phyloP scores from a whole-genome alignment of 37 sponge, comb jelly and placozoan genomes.

The Hormiphora californensis region DNA sequence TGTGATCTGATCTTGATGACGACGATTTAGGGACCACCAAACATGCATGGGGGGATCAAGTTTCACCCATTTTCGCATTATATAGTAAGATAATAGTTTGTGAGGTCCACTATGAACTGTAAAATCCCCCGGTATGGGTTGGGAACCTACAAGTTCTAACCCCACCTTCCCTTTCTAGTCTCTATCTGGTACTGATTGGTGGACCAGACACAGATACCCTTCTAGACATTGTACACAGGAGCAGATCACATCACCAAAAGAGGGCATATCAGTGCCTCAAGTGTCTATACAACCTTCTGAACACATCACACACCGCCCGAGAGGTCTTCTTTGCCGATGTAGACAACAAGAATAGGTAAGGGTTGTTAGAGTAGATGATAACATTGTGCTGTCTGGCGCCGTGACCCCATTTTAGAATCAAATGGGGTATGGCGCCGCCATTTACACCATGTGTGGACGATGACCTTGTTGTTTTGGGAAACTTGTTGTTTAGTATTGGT shows the following conservation, averaged over 20 bases:
- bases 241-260: slow-evolving; percentile 43
- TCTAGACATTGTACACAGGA: slow-evolving; percentile 27
- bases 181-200: slow-evolving; percentile 32
- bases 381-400: not conserved
- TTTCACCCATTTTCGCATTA: too few species aligned
- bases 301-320: not conserved
- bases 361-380: too few species aligned
- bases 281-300: slow-evolving; percentile 25
- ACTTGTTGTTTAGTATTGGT: too few species aligned
- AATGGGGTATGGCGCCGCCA: too few species aligned
- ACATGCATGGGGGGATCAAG: too few species aligned
- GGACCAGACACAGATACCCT: slow-evolving; percentile 32
- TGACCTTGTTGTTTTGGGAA: too few species aligned
- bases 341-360: slow-evolving; percentile 32
- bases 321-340: slow-evolving; percentile 35
- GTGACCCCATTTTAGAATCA: not conserved
- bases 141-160: not conserved
- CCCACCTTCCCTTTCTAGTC: not conserved
- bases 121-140: not conserved
- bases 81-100: too few species aligned
- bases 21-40: too few species aligned
- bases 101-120: too few species aligned
- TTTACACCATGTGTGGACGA: too few species aligned
- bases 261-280: slow-evolving; percentile 38
- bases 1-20: not conserved